phyloP scores from a whole-genome alignment of 2,113 vertebrate species.

The Physeter macrocephalus region DNA sequence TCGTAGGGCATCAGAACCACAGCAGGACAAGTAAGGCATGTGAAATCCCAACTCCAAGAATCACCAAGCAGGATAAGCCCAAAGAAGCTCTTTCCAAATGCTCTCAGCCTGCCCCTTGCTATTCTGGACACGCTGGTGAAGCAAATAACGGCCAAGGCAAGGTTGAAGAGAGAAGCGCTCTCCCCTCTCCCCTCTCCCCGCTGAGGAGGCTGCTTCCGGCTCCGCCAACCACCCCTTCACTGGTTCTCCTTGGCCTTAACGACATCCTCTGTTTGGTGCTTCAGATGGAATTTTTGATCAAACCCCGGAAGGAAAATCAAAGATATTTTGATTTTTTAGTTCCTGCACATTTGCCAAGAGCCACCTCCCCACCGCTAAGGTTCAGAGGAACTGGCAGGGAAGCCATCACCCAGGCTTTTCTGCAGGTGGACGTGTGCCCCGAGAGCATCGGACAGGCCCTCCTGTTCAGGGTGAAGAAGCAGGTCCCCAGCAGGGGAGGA shows the following conservation, averaged over 20 bases:
- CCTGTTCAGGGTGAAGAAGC: not conserved
- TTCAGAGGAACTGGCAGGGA: not conserved
- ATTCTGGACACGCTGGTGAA: not conserved
- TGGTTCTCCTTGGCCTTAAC: not conserved
- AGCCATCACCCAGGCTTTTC: not conserved
- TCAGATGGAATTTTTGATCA: not conserved
- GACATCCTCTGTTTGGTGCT: not conserved
- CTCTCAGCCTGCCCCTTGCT: not conserved
- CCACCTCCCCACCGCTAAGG: not conserved
- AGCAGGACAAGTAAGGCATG: not conserved
- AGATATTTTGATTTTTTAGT: not conserved
- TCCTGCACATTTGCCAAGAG: not conserved
- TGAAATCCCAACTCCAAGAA: not conserved
- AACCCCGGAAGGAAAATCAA: not conserved
- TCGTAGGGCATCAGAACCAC: not conserved
- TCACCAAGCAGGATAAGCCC: not conserved
- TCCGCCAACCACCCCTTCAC: not conserved
- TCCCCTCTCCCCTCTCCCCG: not conserved
- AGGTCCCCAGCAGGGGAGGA: not conserved
- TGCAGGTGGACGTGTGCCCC: not conserved
- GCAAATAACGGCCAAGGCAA: not conserved
- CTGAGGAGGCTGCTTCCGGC: not conserved
- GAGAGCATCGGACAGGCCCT: not conserved
- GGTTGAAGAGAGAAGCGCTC: not conserved
- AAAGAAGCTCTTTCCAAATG: not conserved